Evolutionary conservation across 2,797 vertebrate genomes (phyloP).

Genomic region (Peromyscus melanophrys): DNA sequence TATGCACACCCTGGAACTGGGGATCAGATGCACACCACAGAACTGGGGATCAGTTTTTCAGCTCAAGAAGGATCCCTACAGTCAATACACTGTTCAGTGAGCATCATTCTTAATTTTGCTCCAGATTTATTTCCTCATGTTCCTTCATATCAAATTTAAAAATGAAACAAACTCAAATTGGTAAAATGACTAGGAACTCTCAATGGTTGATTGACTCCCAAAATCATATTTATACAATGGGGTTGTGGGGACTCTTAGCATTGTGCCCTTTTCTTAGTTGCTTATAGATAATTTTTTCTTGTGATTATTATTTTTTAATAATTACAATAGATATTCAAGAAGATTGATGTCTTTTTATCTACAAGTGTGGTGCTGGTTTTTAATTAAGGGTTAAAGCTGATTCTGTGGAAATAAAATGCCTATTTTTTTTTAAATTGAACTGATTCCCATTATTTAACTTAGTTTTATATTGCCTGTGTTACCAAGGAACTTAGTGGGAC

Average conservation of each 20-base stretch:
- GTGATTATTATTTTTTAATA: background rate
- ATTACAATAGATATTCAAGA: constrained; percentile 7
- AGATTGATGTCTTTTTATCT: background rate
- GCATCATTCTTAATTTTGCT: background rate
- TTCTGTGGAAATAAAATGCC: background rate
- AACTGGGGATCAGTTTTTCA: background rate
- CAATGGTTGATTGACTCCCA: background rate
- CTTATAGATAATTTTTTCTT: background rate
- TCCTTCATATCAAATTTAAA: background rate
- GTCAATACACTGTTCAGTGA: background rate
- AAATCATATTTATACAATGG: background rate
- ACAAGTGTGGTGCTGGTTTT: background rate
- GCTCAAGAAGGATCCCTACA: background rate
- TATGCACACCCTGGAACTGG: background rate
- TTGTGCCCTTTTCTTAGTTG: background rate
- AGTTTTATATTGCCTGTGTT: constrained; percentile 34
- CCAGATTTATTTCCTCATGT: background rate
- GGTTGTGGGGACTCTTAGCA: background rate
- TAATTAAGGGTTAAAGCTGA: background rate
- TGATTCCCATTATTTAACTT: constrained; percentile 20
- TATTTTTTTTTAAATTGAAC: constrained; percentile 43
- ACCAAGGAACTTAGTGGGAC: background rate
- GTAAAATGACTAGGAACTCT: background rate
- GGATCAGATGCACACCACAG: background rate
- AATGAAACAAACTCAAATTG: background rate